phyloP scores from a whole-genome alignment of 2,888 invertebrate species.

The Lasioglossum zephyrum region DNA sequence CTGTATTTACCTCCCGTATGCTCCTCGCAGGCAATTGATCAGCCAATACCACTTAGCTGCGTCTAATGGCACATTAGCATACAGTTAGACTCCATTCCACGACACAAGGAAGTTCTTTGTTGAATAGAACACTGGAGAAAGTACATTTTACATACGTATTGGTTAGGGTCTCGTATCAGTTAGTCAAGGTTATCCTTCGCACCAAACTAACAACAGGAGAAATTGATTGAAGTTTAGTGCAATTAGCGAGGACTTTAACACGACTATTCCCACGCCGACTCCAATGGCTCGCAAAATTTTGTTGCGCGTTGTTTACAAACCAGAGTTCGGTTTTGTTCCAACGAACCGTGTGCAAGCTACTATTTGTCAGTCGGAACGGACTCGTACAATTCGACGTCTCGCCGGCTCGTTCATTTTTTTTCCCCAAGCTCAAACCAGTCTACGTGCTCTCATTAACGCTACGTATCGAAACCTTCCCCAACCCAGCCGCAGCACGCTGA shows the following conservation, averaged over 20 bases:
- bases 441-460: slow-evolving; percentile 48
- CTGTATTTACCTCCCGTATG: slow-evolving; percentile 7
- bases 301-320: slow-evolving; percentile 29
- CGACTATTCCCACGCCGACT: not conserved
- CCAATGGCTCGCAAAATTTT: slow-evolving; percentile 28
- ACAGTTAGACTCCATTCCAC: not conserved
- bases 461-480: slow-evolving; percentile 32
- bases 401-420: slow-evolving; percentile 16
- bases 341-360: slow-evolving; percentile 30
- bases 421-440: slow-evolving; percentile 7
- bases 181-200: not conserved
- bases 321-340: slow-evolving; percentile 11
- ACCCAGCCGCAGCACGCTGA: slow-evolving; percentile 32
- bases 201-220: not conserved
- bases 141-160: not conserved
- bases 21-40: not conserved
- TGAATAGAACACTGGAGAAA: not conserved
- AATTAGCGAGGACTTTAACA: not conserved
- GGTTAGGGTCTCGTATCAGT: not conserved
- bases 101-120: not conserved
- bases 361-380: slow-evolving; percentile 27
- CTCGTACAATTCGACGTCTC: slow-evolving; percentile 35
- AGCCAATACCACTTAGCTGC: not conserved
- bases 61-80: not conserved
- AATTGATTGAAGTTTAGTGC: slow-evolving; percentile 23